A percentile compares a stretch with the other conserved stretches of the same genome.
Evolutionary conservation across 2,797 vertebrate species (phyloP).

Genomic region (Myoxocephalus aenaeus): DNA sequence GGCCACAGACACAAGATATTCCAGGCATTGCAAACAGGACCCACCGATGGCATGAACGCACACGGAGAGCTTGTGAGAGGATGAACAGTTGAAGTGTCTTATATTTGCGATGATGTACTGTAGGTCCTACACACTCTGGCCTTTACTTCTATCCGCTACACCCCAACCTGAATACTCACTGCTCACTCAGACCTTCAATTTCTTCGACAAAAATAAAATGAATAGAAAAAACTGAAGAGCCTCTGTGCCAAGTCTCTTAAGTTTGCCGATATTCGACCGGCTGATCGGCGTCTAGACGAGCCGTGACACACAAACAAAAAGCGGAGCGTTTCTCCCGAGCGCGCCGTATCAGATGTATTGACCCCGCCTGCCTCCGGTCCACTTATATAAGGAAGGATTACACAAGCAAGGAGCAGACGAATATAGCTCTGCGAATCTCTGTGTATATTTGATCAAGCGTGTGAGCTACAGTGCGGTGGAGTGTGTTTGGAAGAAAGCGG

Average conservation of each 20-base stretch:
- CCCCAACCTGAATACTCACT: constrained; percentile 8
- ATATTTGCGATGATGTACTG: constrained; percentile 21
- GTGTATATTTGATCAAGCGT: constrained; percentile 71
- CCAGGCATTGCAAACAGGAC: constrained; percentile 13
- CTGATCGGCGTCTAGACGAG: constrained; percentile 74
- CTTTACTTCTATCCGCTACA: constrained; percentile 21
- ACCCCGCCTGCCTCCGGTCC: constrained; percentile 70
- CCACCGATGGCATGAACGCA: constrained; percentile 16
- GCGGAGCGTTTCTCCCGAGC: constrained; percentile 43
- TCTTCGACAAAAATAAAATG: constrained; percentile 12
- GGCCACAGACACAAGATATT: background rate
- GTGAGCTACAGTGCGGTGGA: constrained; percentile 56
- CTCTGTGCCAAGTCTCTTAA: constrained; percentile 46
- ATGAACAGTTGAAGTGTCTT: constrained; percentile 4
- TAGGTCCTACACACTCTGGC: constrained; percentile 3
- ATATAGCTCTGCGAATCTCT: constrained; percentile 68
- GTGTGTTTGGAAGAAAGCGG: constrained; percentile 59
- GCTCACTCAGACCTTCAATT: constrained; percentile 29
- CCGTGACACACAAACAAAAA: constrained; percentile 53
- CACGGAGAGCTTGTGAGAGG: background rate
- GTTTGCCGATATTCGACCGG: constrained; percentile 60
- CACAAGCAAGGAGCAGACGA: constrained; percentile 71
- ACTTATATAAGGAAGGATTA: constrained; percentile 81
- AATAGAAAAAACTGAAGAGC: constrained; percentile 14
- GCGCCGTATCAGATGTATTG: constrained; percentile 54